Evolutionary conservation across 2,888 invertebrate genomes (phyloP).

Genomic region (Metalampra italica): DNA sequence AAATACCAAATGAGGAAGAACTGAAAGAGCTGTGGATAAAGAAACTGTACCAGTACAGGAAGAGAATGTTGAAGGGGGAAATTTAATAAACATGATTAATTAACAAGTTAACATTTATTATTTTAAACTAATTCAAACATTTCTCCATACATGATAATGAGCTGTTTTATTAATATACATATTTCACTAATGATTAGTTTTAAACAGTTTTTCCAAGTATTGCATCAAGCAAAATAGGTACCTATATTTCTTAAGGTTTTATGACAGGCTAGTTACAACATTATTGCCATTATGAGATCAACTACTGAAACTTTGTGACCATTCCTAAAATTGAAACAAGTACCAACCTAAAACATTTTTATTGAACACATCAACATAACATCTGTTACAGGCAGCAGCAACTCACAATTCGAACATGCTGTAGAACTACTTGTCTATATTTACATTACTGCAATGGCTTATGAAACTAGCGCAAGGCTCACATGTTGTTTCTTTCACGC

Average conservation of each 20-base stretch:
- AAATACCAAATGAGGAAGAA: constrained; percentile 82
- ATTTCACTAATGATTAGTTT: no score
- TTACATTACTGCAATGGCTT: constrained; percentile 54
- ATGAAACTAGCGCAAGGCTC: constrained; percentile 34
- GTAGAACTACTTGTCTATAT: constrained; percentile 64
- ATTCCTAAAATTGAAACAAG: constrained; percentile 22
- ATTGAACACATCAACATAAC: constrained; percentile 63
- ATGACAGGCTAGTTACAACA: no score
- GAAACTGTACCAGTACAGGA: constrained; percentile 81
- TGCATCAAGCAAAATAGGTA: no score
- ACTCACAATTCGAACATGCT: constrained; percentile 54
- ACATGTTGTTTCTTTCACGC: constrained; percentile 84
- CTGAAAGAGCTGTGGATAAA: constrained; percentile 87
- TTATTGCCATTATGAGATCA: no score
- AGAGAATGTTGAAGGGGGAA: constrained; percentile 79
- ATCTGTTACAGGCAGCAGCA: constrained; percentile 28
- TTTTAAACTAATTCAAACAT: not conserved
- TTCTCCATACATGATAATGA: not conserved
- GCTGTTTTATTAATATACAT: no score
- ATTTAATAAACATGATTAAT: constrained; percentile 26
- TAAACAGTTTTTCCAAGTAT: no score
- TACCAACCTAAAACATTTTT: constrained; percentile 51
- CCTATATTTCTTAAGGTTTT: no score
- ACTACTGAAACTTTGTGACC: no score
- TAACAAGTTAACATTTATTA: constrained; percentile 4